phyloP scores from a whole-genome alignment of 2,888 invertebrate genomes.

The Brachycybe producta region DNA sequence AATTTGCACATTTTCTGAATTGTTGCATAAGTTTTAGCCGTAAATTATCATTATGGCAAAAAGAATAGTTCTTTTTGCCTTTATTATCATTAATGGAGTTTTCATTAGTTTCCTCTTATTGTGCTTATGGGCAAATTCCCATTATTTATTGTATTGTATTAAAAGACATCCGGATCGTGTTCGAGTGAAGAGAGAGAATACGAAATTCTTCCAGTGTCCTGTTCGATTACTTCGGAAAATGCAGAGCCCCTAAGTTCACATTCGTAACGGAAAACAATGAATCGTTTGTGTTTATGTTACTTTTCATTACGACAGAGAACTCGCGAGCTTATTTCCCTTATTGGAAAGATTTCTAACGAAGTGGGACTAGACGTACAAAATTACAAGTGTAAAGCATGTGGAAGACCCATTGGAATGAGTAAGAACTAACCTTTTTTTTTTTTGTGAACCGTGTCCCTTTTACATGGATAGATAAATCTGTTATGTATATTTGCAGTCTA shows the following conservation, averaged over 20 bases:
- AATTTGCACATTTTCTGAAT: too few species aligned
- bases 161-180: neutral
- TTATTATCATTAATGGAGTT: too few species aligned
- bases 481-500: slow-evolving; percentile 30
- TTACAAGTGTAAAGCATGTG: slow-evolving; percentile 68
- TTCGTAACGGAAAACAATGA: neutral
- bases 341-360: slow-evolving; percentile 41
- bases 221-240: slow-evolving; percentile 20
- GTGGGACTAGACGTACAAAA: slow-evolving; percentile 73
- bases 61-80: too few species aligned
- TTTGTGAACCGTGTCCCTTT: neutral
- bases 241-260: slow-evolving; percentile 21
- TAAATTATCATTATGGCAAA: too few species aligned
- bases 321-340: slow-evolving; percentile 25
- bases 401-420: slow-evolving; percentile 54
- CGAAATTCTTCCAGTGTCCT: slow-evolving; percentile 26
- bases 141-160: neutral
- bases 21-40: too few species aligned
- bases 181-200: slow-evolving; percentile 23
- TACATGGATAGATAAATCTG: too few species aligned
- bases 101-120: too few species aligned
- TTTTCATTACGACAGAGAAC: slow-evolving; percentile 19
- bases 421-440: slow-evolving; percentile 34
- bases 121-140: too few species aligned
- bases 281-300: neutral